Conservation (phyloP, 2,888 invertebrate genomes). For the Xylocampa areola region DNA sequence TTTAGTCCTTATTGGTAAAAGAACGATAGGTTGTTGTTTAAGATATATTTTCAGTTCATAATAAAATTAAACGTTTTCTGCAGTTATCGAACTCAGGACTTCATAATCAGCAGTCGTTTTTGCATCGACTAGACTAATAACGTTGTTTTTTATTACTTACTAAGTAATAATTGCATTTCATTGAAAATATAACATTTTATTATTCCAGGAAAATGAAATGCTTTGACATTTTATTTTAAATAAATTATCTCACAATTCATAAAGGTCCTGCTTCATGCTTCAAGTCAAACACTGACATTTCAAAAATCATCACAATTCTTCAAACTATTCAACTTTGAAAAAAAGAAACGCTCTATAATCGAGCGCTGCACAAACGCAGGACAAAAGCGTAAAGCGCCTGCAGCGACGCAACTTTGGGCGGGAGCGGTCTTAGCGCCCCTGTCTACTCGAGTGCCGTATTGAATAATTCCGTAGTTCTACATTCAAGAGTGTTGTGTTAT, state of each 20-base stretch:
- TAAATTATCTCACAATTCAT: too few species aligned
- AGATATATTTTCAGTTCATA: too few species aligned
- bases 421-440: constrained; percentile 38
- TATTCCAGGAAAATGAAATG: too few species aligned
- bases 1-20: background rate
- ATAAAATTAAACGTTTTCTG: too few species aligned
- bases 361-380: constrained; percentile 17
- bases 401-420: constrained; percentile 44
- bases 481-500: constrained; percentile 29
- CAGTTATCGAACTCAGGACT: too few species aligned
- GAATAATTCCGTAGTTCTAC: constrained; percentile 53
- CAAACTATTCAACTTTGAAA: background rate
- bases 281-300: background rate
- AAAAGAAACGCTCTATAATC: constrained; percentile 26
- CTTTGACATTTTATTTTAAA: too few species aligned
- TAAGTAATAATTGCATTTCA: too few species aligned
- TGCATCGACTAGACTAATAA: too few species aligned
- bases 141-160: too few species aligned
- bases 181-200: too few species aligned
- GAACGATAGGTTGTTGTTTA: background rate
- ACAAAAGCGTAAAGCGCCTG: constrained; percentile 46
- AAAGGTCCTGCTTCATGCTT: too few species aligned
- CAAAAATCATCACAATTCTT: constrained; percentile 1
- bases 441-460: constrained; percentile 51
- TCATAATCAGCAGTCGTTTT: too few species aligned